Percentiles rank a stretch among this genome's conserved stretches.
These are phyloP conservation scores for Smutsia temminckii DNA, from an alignment of 2,797 vertebrate genomes.

Conservation along the genomic window DNA sequence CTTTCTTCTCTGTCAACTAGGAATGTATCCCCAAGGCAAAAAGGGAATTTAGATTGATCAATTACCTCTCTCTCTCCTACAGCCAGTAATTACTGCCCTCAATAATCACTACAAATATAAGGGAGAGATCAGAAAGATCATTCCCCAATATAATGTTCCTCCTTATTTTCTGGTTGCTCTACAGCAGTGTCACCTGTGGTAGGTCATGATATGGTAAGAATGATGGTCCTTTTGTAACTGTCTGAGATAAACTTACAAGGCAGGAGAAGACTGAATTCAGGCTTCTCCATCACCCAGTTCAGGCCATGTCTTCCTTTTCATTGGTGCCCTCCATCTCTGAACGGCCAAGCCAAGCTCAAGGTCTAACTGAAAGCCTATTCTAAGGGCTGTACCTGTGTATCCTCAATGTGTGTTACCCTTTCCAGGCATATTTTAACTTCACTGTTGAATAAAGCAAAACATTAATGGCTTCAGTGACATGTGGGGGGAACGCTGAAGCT, in stretches of 20 bases:
- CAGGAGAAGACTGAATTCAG: not conserved
- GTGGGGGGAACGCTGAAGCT: not conserved
- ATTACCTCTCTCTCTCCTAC: not conserved
- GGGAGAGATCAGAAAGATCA: not conserved
- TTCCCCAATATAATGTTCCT: not conserved
- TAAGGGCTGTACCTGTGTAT: not conserved
- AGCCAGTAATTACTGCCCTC: conserved; percentile 23
- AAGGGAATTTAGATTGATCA: not conserved
- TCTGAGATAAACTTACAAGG: not conserved
- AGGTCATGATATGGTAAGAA: not conserved
- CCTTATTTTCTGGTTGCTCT: not conserved
- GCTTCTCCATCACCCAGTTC: not conserved
- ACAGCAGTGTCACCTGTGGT: not conserved
- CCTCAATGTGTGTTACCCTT: not conserved
- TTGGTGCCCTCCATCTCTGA: not conserved
- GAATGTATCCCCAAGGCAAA: not conserved
- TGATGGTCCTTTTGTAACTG: not conserved
- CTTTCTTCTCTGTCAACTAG: not conserved
- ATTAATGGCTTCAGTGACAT: not conserved
- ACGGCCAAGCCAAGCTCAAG: not conserved
- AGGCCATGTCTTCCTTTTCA: not conserved
- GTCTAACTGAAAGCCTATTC: not conserved
- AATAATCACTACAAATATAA: not conserved
- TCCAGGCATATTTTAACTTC: not conserved
- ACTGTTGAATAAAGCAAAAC: not conserved